Conservation (phyloP, 1,140 invertebrate species). For the Drosophila watanabei region DNA sequence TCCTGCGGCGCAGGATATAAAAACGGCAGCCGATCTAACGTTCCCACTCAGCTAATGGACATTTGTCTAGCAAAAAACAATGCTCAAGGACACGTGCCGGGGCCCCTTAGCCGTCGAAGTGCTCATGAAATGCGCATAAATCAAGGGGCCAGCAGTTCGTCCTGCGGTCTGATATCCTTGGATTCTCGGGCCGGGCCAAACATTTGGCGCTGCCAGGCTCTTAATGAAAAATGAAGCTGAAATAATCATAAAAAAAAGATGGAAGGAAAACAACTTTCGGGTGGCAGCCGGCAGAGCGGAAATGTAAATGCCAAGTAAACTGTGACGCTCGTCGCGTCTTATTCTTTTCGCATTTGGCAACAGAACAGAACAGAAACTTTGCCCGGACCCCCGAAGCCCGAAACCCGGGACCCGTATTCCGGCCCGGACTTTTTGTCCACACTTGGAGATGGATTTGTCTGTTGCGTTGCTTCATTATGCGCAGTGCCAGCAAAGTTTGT, state of each 20-base stretch:
- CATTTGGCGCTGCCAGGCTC: slow-evolving; percentile 65
- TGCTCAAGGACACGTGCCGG: slow-evolving; percentile 53
- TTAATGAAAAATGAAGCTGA: slow-evolving; percentile 79
- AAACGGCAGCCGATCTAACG: slow-evolving; percentile 12
- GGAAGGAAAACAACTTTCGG: slow-evolving; percentile 48
- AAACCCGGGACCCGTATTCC: slow-evolving; percentile 8
- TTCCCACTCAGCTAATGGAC: slow-evolving; percentile 33
- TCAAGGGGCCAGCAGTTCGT: slow-evolving; percentile 57
- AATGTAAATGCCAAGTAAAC: slow-evolving; percentile 77
- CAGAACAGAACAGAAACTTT: slow-evolving; percentile 62
- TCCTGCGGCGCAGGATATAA: slow-evolving; percentile 5
- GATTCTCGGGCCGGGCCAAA: slow-evolving; percentile 26
- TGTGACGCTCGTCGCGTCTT: slow-evolving; percentile 55
- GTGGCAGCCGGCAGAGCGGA: slow-evolving; percentile 40
- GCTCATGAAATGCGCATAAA: slow-evolving; percentile 74
- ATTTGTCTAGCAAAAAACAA: slow-evolving; percentile 45
- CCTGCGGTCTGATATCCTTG: slow-evolving; percentile 28
- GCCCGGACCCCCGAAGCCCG: neutral
- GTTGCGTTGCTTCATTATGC: slow-evolving; percentile 71
- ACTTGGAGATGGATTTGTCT: slow-evolving; percentile 79
- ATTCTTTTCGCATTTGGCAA: slow-evolving; percentile 80
- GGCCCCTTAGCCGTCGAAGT: slow-evolving; percentile 25
- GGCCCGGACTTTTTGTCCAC: slow-evolving; percentile 61
- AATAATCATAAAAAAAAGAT: slow-evolving; percentile 69
- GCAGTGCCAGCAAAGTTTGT: slow-evolving; percentile 69